Conservation (phyloP, 2,797 vertebrate genomes). For the Galagoides demidoff region DNA sequence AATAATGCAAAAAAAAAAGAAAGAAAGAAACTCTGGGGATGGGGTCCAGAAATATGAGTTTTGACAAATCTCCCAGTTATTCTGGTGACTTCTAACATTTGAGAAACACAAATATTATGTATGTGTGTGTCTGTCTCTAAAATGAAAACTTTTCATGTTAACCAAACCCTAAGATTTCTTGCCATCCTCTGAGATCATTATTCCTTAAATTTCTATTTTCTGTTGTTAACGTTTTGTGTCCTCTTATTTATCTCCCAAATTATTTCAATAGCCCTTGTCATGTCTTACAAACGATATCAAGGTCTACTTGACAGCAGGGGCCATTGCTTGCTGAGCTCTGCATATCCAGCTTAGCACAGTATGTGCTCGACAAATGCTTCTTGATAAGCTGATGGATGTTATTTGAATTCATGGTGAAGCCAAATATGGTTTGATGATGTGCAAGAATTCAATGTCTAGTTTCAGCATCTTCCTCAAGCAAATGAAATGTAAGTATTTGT, state of each 20-base stretch:
- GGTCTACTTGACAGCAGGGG: not conserved
- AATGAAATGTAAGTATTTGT: not conserved
- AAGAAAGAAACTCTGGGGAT: not conserved
- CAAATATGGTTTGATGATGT: not conserved
- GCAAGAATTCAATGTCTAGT: not conserved
- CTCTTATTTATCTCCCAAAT: not conserved
- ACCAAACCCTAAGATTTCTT: not conserved
- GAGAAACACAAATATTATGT: not conserved
- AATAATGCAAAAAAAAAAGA: too few species aligned
- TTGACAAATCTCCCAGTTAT: not conserved
- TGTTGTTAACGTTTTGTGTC: not conserved
- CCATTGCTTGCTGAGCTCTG: not conserved
- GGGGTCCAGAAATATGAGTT: not conserved
- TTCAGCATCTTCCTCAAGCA: not conserved
- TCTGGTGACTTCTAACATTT: not conserved
- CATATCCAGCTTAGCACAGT: not conserved
- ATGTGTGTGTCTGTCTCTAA: not conserved
- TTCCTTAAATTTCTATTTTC: not conserved
- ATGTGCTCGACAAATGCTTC: not conserved
- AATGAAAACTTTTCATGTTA: not conserved
- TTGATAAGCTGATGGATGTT: not conserved
- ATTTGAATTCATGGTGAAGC: not conserved
- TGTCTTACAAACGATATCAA: not conserved
- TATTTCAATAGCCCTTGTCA: not conserved
- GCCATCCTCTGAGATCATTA: not conserved